Evolutionary conservation across 2,888 invertebrate species (phyloP).

Genomic region (Rutpela maculata): DNA sequence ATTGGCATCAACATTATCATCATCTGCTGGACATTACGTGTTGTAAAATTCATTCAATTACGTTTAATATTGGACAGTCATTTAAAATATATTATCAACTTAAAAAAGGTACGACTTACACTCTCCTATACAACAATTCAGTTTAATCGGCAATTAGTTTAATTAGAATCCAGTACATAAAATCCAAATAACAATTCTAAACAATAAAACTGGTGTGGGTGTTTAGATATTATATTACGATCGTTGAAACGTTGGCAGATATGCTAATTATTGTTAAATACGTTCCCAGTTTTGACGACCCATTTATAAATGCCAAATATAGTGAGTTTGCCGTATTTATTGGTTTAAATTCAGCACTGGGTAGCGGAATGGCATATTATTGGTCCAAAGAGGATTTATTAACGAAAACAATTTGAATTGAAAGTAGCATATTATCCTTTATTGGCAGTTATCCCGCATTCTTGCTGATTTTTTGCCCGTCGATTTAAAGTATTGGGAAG

Average conservation of each 20-base stretch:
- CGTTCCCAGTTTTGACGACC: neutral
- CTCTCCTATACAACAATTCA: too few relatives aligned
- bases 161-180: too few relatives aligned
- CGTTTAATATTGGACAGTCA: too few relatives aligned
- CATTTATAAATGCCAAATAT: neutral
- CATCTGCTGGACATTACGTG: too few relatives aligned
- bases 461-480: neutral
- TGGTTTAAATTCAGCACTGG: neutral
- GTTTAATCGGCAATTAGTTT: too few relatives aligned
- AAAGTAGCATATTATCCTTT: constrained; percentile 5
- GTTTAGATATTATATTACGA: neutral
- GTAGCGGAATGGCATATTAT: neutral
- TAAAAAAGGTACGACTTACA: too few relatives aligned
- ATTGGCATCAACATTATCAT: too few relatives aligned
- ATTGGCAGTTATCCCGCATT: constrained; percentile 8
- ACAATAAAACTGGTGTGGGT: neutral
- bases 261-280: neutral
- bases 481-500: neutral
- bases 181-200: too few relatives aligned
- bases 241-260: neutral
- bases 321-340: neutral
- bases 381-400: neutral
- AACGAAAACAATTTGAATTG: neutral
- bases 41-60: too few relatives aligned
- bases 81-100: too few relatives aligned